Conservation (phyloP, 92 coral and sea anemone species). For the Phenganax subtilis region DNA sequence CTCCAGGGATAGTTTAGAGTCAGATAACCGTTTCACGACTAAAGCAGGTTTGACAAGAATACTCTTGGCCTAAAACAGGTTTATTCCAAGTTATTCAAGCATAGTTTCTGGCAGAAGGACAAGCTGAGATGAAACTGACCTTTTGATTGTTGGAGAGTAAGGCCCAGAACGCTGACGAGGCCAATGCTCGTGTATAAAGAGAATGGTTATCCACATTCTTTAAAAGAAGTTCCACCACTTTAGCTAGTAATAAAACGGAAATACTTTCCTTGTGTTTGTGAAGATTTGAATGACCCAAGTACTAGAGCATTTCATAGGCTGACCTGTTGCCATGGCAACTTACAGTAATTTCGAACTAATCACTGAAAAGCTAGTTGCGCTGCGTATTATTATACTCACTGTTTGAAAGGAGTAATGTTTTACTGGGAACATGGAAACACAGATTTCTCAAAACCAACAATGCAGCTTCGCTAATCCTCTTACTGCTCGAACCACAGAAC, state of each 20-base stretch:
- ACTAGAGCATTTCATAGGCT: too few species aligned
- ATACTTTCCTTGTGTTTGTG: not conserved
- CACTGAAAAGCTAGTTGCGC: too few species aligned
- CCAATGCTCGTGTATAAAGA: conserved; percentile 58
- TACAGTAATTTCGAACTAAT: too few species aligned
- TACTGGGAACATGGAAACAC: conserved; percentile 81
- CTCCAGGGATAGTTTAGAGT: conserved; percentile 21
- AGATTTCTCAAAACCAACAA: conserved; percentile 82
- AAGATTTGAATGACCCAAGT: too few species aligned
- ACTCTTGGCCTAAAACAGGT: conserved; percentile 33
- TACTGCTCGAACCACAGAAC: conserved; percentile 56
- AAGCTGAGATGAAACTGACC: conserved; percentile 43
- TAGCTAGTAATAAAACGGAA: conserved; percentile 43
- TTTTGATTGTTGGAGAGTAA: conserved; percentile 78
- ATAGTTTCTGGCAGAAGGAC: not conserved
- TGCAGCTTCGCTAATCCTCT: conserved; percentile 60
- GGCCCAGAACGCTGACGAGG: conserved; percentile 80
- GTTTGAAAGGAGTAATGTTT: conserved; percentile 74
- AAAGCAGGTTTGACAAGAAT: conserved; percentile 37
- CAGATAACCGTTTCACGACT: conserved; percentile 35
- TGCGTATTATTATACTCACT: conserved; percentile 45
- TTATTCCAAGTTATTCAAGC: not conserved
- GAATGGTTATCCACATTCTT: conserved; percentile 52
- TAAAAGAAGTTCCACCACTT: conserved; percentile 63
- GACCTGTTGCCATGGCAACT: too few species aligned